A percentile compares a stretch with the other conserved stretches of the same genome.
Evolutionary conservation across 2,797 vertebrate species (phyloP).

Genomic region (Salmo trutta): DNA sequence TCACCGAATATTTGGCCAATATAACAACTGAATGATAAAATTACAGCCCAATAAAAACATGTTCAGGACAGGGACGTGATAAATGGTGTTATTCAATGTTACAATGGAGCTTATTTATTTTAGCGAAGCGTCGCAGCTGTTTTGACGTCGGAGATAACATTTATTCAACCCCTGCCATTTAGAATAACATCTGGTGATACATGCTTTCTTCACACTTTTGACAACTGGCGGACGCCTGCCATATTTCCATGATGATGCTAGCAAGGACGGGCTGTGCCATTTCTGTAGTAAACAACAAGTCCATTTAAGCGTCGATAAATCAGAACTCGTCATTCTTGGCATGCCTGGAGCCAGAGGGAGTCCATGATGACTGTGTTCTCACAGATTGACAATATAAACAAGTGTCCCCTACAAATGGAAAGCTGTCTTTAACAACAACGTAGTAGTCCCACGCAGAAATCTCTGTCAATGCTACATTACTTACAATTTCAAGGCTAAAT

Average conservation of each 20-base stretch:
- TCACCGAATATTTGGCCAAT: neutral
- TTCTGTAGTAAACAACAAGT: slow-evolving; percentile 24
- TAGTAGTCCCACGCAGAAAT: neutral
- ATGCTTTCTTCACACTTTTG: slow-evolving; percentile 59
- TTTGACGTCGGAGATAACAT: slow-evolving; percentile 51
- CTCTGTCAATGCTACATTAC: neutral
- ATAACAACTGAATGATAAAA: slow-evolving; percentile 8
- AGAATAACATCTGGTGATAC: slow-evolving; percentile 63
- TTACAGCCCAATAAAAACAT: slow-evolving; percentile 1
- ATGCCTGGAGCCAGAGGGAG: slow-evolving; percentile 23
- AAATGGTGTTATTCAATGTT: slow-evolving; percentile 12
- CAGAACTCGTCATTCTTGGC: slow-evolving; percentile 32
- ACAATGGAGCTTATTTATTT: slow-evolving; percentile 21
- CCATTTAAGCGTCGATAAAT: slow-evolving; percentile 18
- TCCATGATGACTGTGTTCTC: neutral
- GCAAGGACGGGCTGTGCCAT: slow-evolving; percentile 48
- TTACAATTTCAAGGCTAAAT: neutral
- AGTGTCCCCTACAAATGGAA: neutral
- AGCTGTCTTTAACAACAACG: neutral
- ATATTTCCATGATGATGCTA: slow-evolving; percentile 53
- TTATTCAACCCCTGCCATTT: slow-evolving; percentile 54
- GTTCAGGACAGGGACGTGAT: neutral
- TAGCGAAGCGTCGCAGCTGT: slow-evolving; percentile 57
- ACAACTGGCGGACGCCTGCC: slow-evolving; percentile 47
- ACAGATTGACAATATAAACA: neutral